Base-by-base conservation (phyloP, 2,113 vertebrate genomes). In the Oceanites oceanicus region DNA sequence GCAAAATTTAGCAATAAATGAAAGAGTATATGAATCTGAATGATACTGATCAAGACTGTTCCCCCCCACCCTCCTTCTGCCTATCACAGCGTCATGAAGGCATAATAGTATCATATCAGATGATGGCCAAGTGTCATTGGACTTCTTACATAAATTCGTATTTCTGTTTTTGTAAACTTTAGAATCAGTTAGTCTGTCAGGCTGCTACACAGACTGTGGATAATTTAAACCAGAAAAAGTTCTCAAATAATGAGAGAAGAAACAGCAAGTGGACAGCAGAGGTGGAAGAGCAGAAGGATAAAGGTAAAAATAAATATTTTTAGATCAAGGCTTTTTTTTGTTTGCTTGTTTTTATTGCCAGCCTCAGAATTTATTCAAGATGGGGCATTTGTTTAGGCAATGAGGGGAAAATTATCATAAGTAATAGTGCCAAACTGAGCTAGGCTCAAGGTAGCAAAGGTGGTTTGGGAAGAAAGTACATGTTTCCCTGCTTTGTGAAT, bases 181-280 rank as follows among this genome's bases (percentile, higher is more conserved):
- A 99, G 98, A 98, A 97, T 53, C 95, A 97, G n/a, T 94, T 94
- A 22, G 94, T 96, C 74, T 96, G 95, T 92, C 98, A 98, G 83
- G 92, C 97, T 90, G 88, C 97, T 68, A 95, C 97, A 70, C 98
- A 97, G 91, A 97, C 94, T 73, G 82, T 84, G 95, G 98, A 98
- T 70, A 85, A 86, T 2, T 68, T 95, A 52, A 77, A 81, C 66
- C 97, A 97, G 95, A 98, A 97, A 81, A 98, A 97, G 89, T 27
- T 90, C 50, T 79, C 92, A 32, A 97, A 86, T 55, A 98, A 84
- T 58, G 97, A 97, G 17, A 97, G 97, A 78, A 98, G 97, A 97
- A 98, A 92, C 80, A 93, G 86, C 94, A 97, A 97, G 75, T 96
- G 97, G 96, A 97, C 97, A 91, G 76, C 94, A 79, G 98, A 98